These are phyloP conservation scores for Corydoras sp. DNA, from an alignment of 2,113 vertebrate species.

Conservation along the genomic window DNA sequence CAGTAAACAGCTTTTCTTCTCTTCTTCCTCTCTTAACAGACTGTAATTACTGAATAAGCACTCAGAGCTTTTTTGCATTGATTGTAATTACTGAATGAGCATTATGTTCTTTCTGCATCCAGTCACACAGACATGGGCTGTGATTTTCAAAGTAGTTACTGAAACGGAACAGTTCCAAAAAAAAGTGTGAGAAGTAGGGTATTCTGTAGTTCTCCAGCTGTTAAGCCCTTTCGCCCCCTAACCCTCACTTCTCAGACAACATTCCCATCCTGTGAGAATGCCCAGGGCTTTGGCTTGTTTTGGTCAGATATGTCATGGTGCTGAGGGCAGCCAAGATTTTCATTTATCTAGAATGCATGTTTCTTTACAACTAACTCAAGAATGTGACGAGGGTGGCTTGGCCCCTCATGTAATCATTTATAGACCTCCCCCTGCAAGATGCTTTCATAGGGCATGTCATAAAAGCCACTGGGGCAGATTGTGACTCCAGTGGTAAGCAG, in stretches of 20 bases:
- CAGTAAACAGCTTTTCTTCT: too few species aligned
- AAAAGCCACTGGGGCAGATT: conserved; percentile 38
- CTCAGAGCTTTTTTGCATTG: too few species aligned
- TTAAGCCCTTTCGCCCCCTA: conserved; percentile 20
- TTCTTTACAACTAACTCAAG: conserved; percentile 16
- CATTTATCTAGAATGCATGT: not conserved
- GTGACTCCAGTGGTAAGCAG: not conserved
- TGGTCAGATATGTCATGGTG: conserved; percentile 5
- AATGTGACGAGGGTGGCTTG: not conserved
- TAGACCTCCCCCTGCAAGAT: not conserved
- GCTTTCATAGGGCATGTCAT: conserved; percentile 8
- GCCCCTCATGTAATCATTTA: conserved; percentile 8
- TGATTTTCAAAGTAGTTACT: too few species aligned
- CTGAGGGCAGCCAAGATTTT: too few species aligned
- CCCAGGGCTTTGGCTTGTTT: conserved; percentile 22
- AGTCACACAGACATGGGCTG: too few species aligned
- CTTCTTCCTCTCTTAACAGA: too few species aligned
- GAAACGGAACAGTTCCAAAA: too few species aligned
- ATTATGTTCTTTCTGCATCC: too few species aligned
- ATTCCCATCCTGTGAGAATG: conserved; percentile 24
- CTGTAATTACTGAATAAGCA: too few species aligned
- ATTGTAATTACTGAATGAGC: too few species aligned
- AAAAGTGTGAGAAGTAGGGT: too few species aligned
- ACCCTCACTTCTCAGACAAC: conserved; percentile 11
- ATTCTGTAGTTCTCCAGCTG: conserved; percentile 16